phyloP scores from a whole-genome alignment of 23 tunicate species.

The Styela plicata region DNA sequence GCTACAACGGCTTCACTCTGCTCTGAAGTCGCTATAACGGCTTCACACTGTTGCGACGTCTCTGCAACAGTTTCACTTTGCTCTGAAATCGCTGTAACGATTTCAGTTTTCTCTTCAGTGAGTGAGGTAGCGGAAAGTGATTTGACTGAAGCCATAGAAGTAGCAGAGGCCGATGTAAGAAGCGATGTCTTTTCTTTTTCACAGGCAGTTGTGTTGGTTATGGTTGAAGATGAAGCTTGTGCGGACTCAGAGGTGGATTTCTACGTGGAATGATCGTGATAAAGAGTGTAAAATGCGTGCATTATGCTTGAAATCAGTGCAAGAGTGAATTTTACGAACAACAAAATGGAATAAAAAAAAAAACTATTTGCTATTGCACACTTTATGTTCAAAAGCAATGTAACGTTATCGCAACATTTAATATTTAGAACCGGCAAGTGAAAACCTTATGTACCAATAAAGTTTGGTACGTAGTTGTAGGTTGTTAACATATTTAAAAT shows the following conservation, averaged over 20 bases:
- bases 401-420: no score
- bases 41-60: not conserved
- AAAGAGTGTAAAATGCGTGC: not conserved
- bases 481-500: no score
- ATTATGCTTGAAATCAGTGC: not conserved
- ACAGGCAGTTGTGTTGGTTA: no score
- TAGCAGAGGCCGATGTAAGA: not conserved
- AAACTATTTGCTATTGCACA: not conserved
- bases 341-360: not conserved
- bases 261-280: no score
- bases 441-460: no score
- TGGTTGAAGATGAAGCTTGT: no score
- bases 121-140: not conserved
- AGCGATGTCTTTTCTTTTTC: not conserved
- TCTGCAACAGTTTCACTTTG: not conserved
- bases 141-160: not conserved
- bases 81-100: not conserved
- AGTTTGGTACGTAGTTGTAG: no score
- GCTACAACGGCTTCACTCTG: not conserved
- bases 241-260: no score
- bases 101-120: not conserved
- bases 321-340: not conserved
- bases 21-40: not conserved
- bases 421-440: no score
- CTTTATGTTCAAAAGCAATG: not conserved